A percentile compares a stretch with the other conserved stretches of the same genome.
Conservation (phyloP, 37 sponge, comb jelly and placozoan species). For the Hexactinellida sp. region DNA sequence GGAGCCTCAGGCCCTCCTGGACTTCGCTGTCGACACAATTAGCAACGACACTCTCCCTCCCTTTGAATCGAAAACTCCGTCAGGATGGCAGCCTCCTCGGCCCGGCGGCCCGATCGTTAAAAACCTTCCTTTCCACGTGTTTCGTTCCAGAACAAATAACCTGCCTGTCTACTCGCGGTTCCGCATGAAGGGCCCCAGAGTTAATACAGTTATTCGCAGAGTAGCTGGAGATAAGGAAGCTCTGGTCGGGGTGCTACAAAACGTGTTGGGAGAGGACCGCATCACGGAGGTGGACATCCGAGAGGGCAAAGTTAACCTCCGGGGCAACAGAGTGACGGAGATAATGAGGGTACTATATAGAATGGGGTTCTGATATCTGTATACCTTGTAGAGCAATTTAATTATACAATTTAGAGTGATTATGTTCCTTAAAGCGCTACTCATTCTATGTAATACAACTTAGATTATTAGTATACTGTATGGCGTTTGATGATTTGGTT, state of each 20-base stretch:
- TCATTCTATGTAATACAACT: not conserved
- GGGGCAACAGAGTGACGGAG: not conserved
- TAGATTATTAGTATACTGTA: not conserved
- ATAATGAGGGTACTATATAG: not conserved
- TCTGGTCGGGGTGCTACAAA: not conserved
- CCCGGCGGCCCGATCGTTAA: not conserved
- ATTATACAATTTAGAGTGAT: not conserved
- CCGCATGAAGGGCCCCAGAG: not conserved
- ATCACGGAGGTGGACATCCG: not conserved
- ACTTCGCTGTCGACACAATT: not conserved
- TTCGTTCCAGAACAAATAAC: not conserved
- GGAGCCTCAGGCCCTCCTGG: not conserved
- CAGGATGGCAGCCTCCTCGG: not conserved
- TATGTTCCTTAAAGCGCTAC: no score
- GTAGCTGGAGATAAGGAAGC: not conserved
- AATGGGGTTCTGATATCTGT: not conserved
- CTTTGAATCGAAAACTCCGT: not conserved
- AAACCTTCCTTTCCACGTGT: slow-evolving; percentile 2
- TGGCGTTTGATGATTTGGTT: not conserved
- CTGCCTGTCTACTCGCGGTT: not conserved
- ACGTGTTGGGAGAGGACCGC: not conserved
- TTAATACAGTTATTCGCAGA: not conserved
- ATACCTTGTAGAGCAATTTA: not conserved
- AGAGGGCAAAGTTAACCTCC: not conserved
- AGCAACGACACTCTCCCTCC: not conserved